A percentile compares a stretch with the other conserved stretches of the same genome.
phyloP scores from a whole-genome alignment of 2,113 vertebrate species.

The Ceyx melanurus region DNA sequence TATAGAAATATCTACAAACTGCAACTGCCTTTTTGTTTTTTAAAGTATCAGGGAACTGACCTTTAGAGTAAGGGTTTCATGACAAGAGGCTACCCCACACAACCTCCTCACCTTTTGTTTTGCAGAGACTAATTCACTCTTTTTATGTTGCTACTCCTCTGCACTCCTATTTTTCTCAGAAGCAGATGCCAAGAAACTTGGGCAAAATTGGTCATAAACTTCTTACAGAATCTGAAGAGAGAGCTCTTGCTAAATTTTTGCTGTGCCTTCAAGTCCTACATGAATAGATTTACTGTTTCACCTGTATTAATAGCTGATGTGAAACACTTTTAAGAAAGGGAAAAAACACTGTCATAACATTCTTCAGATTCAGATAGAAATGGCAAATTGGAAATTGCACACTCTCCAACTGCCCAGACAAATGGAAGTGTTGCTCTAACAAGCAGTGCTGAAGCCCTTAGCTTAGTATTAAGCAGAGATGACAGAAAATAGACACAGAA shows the following conservation, averaged over 20 bases:
- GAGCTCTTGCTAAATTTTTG: background rate
- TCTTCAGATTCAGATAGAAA: background rate
- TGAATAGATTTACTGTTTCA: background rate
- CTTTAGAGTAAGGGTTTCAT: conserved; percentile 60
- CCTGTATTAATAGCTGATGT: rapidly evolving
- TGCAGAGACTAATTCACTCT: background rate
- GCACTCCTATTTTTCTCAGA: background rate
- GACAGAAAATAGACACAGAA: background rate
- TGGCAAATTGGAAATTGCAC: background rate
- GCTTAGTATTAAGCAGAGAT: background rate
- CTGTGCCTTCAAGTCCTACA: background rate
- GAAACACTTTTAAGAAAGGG: background rate
- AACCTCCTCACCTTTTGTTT: background rate
- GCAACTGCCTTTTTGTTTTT: conserved; percentile 24
- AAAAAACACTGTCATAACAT: background rate
- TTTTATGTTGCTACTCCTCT: background rate
- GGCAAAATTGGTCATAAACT: background rate
- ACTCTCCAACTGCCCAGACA: background rate
- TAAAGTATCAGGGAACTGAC: background rate
- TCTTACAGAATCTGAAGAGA: background rate
- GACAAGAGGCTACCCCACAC: background rate
- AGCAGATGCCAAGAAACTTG: background rate
- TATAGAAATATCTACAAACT: conserved; percentile 66
- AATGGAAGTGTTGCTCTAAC: background rate
- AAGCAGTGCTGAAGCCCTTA: background rate